Percentiles rank a stretch among this genome's conserved stretches.
Conservation (phyloP, 1,140 invertebrate genomes). For the Monomorium pharaonis region DNA sequence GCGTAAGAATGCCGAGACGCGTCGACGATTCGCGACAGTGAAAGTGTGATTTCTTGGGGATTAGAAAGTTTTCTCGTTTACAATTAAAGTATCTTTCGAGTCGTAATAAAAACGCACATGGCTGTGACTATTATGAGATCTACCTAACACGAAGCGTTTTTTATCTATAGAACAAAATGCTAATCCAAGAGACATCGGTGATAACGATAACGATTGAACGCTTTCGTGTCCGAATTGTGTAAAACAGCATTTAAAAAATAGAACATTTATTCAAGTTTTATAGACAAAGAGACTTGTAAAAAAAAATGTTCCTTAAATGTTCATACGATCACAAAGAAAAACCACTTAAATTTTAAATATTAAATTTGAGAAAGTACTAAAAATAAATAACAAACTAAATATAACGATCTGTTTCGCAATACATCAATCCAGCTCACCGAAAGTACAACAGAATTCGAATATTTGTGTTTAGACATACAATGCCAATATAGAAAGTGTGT, state of each 20-base stretch:
- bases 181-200: neutral
- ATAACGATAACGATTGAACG: neutral
- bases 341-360: too few species aligned
- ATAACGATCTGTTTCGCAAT: too few species aligned
- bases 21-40: neutral
- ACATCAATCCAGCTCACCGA: too few species aligned
- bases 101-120: neutral
- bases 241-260: neutral
- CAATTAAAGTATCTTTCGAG: neutral
- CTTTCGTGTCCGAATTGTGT: neutral
- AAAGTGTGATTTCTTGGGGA: constrained; percentile 6
- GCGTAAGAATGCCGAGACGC: neutral
- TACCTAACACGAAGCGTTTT: neutral
- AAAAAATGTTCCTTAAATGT: too few species aligned
- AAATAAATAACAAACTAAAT: too few species aligned
- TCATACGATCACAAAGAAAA: too few species aligned
- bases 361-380: too few species aligned
- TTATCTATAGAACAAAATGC: neutral
- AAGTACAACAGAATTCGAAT: too few species aligned
- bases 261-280: too few species aligned
- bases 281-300: too few species aligned
- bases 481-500: too few species aligned
- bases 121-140: neutral
- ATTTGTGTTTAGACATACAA: too few species aligned
- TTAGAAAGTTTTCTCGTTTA: constrained; percentile 13